phyloP scores from a whole-genome alignment of 2,113 vertebrate species.

The Tachycineta bicolor region DNA sequence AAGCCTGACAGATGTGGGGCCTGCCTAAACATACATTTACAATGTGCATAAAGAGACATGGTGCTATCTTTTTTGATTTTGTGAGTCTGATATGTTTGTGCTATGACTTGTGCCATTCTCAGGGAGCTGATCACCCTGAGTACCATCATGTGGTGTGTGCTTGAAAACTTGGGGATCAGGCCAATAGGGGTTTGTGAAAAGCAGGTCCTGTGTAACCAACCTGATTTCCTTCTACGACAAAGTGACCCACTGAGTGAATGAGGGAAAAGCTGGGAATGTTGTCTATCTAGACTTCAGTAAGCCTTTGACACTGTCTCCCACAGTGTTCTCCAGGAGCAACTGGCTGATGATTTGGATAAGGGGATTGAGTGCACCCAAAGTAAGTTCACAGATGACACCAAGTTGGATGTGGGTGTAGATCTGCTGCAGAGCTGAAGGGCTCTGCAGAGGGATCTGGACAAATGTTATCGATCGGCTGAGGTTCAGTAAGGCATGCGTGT shows the following conservation, averaged over 20 bases:
- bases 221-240: not conserved
- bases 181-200: not conserved
- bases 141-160: accelerated
- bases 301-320: not conserved
- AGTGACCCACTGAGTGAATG: not conserved
- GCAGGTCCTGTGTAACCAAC: not conserved
- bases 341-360: not conserved
- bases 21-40: not conserved
- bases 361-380: not conserved
- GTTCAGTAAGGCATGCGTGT: not conserved
- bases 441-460: not conserved
- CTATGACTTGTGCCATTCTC: not conserved
- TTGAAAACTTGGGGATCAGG: not conserved
- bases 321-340: accelerated
- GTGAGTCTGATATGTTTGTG: not conserved
- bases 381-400: not conserved
- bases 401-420: not conserved
- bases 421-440: not conserved
- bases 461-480: accelerated
- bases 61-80: not conserved
- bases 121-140: not conserved
- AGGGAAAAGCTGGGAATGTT: not conserved
- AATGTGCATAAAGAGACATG: not conserved
- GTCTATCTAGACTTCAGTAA: not conserved
- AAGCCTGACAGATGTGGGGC: not conserved